Conservation (phyloP, 2,797 vertebrate species). For the Microctenopoma stevenorrisi region DNA sequence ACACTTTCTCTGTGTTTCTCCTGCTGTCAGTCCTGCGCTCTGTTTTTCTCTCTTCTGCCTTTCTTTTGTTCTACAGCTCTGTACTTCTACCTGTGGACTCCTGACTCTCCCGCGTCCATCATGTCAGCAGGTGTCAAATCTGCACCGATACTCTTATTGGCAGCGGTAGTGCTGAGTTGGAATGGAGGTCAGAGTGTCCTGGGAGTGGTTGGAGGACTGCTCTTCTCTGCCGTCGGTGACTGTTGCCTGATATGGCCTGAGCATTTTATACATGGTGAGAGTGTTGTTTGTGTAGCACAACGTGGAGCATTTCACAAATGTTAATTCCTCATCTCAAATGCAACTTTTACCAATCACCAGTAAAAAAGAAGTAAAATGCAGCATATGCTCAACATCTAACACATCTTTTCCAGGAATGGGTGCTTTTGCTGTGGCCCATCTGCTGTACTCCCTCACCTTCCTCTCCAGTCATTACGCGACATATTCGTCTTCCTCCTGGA, state of each 20-base stretch:
- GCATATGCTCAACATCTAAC: not conserved
- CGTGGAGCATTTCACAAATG: not conserved
- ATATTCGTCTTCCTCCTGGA: constrained; percentile 52
- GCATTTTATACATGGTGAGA: constrained; percentile 81
- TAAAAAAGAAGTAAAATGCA: not conserved
- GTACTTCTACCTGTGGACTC: constrained; percentile 86
- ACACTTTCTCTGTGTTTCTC: not conserved
- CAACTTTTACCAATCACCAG: not conserved
- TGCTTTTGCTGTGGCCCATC: constrained; percentile 86
- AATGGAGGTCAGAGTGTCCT: constrained; percentile 64
- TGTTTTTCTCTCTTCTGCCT: constrained; percentile 77
- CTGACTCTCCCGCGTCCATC: constrained; percentile 71
- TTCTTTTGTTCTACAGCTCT: constrained; percentile 73
- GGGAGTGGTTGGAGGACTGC: constrained; percentile 82
- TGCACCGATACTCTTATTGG: constrained; percentile 82
- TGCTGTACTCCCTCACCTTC: constrained; percentile 83
- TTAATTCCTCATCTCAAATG: not conserved
- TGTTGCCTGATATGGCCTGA: constrained; percentile 87
- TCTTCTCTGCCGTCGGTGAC: constrained; percentile 87
- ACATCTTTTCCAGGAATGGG: constrained; percentile 83
- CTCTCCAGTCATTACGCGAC: constrained; percentile 78
- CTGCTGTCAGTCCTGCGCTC: constrained; percentile 74
- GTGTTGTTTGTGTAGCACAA: not conserved
- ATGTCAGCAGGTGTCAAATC: constrained; percentile 82
- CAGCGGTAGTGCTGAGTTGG: constrained; percentile 71